These are phyloP conservation scores for Drosophila pseudoobscura DNA, from an alignment of 1,140 invertebrate species.

Conservation along the genomic window DNA sequence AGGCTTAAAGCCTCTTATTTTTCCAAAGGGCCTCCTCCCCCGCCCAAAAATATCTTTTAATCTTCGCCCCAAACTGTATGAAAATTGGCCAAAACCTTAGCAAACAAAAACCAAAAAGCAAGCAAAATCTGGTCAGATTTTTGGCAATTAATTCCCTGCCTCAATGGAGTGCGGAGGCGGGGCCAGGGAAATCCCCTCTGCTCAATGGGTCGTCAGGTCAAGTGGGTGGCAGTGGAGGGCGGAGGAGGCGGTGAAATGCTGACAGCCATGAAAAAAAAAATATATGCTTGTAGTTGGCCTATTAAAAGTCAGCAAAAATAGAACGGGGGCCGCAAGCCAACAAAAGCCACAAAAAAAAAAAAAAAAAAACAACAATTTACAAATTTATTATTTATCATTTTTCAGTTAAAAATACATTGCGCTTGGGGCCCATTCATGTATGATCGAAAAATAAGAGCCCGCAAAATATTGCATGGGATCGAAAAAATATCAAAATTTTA, in stretches of 20 bases:
- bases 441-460: background rate
- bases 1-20: too few species aligned
- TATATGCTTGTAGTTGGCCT: conserved; percentile 54
- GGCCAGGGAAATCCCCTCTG: conserved; percentile 3
- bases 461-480: conserved; percentile 1
- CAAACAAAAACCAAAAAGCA: too few species aligned
- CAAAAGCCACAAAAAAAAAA: conserved; percentile 30
- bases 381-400: conserved; percentile 71
- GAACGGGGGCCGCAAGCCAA: background rate
- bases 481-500: conserved; percentile 8
- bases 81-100: too few species aligned
- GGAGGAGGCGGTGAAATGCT: conserved; percentile 52
- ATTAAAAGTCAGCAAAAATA: conserved; percentile 63
- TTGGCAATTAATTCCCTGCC: conserved; percentile 32
- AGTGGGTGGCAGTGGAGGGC: conserved; percentile 49
- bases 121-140: too few species aligned
- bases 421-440: conserved; percentile 38
- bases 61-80: too few species aligned
- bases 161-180: too few species aligned
- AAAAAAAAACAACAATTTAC: conserved; percentile 53
- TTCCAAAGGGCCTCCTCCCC: too few species aligned
- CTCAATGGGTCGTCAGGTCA: conserved; percentile 64
- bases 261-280: conserved; percentile 51
- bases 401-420: conserved; percentile 42
- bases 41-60: too few species aligned